Base-by-base conservation (phyloP, 2,113 vertebrate species). In the Tympanuchus pallidicinctus region DNA sequence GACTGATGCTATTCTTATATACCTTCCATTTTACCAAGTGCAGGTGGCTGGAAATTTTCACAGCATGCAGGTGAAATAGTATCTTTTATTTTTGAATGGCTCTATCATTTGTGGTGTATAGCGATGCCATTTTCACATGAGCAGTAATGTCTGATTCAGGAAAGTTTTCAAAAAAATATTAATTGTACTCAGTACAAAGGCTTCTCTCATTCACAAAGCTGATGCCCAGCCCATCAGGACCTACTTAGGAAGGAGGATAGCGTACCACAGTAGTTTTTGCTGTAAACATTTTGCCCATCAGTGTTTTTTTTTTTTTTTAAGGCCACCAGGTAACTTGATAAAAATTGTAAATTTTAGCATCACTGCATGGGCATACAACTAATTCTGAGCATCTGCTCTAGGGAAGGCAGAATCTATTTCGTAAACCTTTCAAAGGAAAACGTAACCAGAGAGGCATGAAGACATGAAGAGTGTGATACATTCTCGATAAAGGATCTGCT, bases 151-250 rank as follows among this genome's bases (percentile, higher is more conserved):
- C 78, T 87, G 85, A 80, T 93, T 95, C 85, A 93, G 72, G 67
- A 96, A 79, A 60, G 74, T 45, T 96, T 77, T 96, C 95, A 86
- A 86, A 83, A 95, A 96, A 94, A 91, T 76, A 74, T 94, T 96
- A 96, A 93, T 95, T 96, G 80, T 43, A 30, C 57, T 71, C 38
- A 21, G 57, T 83, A 88, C 38, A 86, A 90, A 93, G 80, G n/a
- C 40, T 69, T 81, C 47, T 93, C 61, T 80, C 13, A 48, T 74
- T 80, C 79, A 69, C 57, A 81, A 45, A 91, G 89, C 82, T 94
- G 82, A 59, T 83, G 73, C 81, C 87, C 72, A 83, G 65, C 57
- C 79, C 48, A 36, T 91, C 82, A 45, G 45, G 65, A 61, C 74
- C 47, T 61, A 69, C 91, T 93, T 82, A 86, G 65, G 74, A 76